A percentile compares a stretch with the other conserved stretches of the same genome.
Evolutionary conservation across 2,797 vertebrate species (phyloP).

Genomic region (Hypotaenidia philippensis): DNA sequence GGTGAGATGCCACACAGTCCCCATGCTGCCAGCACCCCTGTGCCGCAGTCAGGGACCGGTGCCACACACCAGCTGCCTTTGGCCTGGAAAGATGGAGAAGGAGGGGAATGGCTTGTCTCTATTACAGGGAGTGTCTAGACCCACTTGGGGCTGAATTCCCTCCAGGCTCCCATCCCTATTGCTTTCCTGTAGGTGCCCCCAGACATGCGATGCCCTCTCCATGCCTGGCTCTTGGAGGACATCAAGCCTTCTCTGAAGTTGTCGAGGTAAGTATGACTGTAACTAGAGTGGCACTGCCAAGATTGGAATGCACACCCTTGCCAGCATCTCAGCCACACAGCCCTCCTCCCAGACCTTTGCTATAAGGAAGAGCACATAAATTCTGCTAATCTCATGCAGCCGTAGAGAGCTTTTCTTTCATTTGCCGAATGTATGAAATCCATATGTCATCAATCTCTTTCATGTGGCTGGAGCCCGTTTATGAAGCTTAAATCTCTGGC

Average conservation of each 20-base stretch:
- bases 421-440: conserved; percentile 56
- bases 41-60: background rate
- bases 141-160: background rate
- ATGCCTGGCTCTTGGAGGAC: background rate
- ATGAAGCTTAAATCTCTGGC: conserved; percentile 61
- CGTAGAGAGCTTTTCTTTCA: background rate
- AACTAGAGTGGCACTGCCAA: background rate
- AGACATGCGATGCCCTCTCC: background rate
- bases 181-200: background rate
- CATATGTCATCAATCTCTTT: conserved; percentile 52
- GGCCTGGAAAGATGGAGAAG: background rate
- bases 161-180: background rate
- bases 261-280: background rate
- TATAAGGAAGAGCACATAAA: background rate
- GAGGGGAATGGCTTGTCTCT: background rate
- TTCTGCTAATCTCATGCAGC: conserved; percentile 47
- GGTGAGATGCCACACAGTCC: background rate
- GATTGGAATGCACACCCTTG: accelerated
- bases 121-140: background rate
- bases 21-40: background rate
- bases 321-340: accelerated
- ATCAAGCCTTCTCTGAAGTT: background rate
- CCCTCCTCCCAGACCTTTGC: background rate
- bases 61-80: too few relatives aligned
- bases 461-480: conserved; percentile 23